Conservation (phyloP, 2,113 vertebrate genomes). For the Todiramphus saurophagus region DNA sequence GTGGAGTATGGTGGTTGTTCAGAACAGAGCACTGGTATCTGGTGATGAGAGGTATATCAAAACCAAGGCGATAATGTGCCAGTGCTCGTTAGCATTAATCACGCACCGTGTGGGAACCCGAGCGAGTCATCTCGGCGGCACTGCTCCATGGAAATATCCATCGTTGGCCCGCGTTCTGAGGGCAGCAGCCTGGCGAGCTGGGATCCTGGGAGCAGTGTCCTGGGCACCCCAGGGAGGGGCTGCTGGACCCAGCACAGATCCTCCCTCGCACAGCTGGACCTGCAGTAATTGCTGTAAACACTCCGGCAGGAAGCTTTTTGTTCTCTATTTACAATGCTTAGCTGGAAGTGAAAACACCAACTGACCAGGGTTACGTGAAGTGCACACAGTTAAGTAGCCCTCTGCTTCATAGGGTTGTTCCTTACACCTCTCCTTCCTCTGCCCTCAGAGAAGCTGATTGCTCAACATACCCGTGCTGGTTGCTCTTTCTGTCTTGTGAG, state of each 20-base stretch:
- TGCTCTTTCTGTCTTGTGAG: neutral
- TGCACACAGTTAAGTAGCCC: neutral
- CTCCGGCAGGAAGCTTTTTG: neutral
- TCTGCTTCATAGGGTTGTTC: neutral
- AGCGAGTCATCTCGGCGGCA: neutral
- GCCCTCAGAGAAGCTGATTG: neutral
- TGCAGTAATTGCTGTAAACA: neutral
- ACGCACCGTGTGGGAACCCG: neutral
- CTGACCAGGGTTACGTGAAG: neutral
- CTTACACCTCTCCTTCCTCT: neutral
- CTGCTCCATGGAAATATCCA: neutral
- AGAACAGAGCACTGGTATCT: neutral
- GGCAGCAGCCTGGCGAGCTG: neutral
- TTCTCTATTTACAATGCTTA: neutral
- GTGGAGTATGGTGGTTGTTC: neutral
- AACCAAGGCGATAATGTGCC: neutral
- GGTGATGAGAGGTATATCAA: neutral
- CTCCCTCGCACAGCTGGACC: neutral
- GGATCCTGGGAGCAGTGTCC: fast-evolving
- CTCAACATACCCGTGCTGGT: neutral
- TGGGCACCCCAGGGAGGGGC: fast-evolving
- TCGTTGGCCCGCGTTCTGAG: fast-evolving
- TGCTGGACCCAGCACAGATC: neutral
- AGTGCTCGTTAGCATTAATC: neutral
- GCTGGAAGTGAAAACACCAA: neutral